Conservation (phyloP, 2,888 invertebrate genomes). For the Tenthredo scrophulariae region DNA sequence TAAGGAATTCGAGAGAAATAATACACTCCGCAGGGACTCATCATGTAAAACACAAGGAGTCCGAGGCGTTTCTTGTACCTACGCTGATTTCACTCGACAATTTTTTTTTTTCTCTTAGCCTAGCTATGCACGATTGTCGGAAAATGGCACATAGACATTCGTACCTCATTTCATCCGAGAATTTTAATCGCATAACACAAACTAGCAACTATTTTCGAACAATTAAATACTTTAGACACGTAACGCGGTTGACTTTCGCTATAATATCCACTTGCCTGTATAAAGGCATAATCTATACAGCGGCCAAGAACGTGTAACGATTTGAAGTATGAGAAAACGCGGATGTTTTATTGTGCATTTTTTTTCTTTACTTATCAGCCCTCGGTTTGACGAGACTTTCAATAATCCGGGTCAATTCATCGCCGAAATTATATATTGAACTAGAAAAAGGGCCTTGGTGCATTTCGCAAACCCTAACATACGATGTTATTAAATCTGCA, state of each 20-base stretch:
- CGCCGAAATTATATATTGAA: background rate
- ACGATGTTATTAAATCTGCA: conserved; percentile 7
- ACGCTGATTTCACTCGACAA: conserved; percentile 23
- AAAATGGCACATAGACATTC: background rate
- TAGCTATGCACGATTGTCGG: too few species aligned
- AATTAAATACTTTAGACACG: conserved; percentile 46
- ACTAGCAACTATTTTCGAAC: conserved; percentile 1
- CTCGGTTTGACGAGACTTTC: background rate
- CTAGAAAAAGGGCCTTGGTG: background rate
- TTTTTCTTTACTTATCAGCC: too few species aligned
- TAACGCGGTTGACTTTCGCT: conserved; percentile 46
- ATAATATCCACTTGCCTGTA: background rate
- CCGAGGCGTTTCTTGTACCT: background rate
- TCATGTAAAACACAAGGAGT: conserved; percentile 28
- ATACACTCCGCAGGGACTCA: background rate
- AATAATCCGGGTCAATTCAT: background rate
- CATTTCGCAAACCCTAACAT: background rate
- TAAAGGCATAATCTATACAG: conserved; percentile 3
- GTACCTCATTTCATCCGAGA: background rate
- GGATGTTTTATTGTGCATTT: background rate
- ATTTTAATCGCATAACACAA: conserved; percentile 21
- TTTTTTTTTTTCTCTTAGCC: background rate
- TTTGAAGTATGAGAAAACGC: background rate
- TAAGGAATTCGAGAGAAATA: background rate
- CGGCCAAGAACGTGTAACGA: conserved; percentile 5